A percentile compares a stretch with the other conserved stretches of the same genome.
Evolutionary conservation across 2,113 vertebrate genomes (phyloP).

Genomic region (Petrocephalus microphthalmus): DNA sequence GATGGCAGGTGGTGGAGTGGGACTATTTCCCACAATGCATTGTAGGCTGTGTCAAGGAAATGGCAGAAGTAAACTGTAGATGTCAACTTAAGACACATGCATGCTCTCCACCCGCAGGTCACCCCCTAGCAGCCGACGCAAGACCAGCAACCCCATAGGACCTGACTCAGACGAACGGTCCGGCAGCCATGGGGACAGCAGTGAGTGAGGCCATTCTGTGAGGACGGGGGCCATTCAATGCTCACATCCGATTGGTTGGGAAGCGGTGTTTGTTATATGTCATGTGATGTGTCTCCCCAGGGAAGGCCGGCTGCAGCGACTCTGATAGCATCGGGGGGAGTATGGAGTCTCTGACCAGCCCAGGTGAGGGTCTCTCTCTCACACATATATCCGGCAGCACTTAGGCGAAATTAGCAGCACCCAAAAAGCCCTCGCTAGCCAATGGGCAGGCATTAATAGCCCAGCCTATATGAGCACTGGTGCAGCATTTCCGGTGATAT

Average conservation of each 20-base stretch:
- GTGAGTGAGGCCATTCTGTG: slow-evolving; percentile 36
- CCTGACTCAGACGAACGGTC: slow-evolving; percentile 38
- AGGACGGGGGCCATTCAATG: background rate
- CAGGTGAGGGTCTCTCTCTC: slow-evolving; percentile 55
- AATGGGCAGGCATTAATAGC: background rate
- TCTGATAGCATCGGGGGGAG: slow-evolving; percentile 73
- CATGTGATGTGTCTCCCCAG: slow-evolving; percentile 34
- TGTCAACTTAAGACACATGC: background rate
- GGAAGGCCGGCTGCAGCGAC: slow-evolving; percentile 58
- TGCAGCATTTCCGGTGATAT: background rate
- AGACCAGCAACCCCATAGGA: slow-evolving; percentile 47
- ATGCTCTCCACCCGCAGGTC: slow-evolving; percentile 24
- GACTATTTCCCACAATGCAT: background rate
- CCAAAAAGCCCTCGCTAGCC: background rate
- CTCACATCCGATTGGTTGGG: background rate
- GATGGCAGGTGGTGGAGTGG: background rate
- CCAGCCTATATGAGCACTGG: background rate
- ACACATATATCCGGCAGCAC: background rate
- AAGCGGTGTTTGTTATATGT: background rate
- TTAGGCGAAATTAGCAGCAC: background rate
- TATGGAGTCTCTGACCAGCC: slow-evolving; percentile 75
- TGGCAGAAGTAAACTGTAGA: background rate
- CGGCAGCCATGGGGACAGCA: slow-evolving; percentile 40
- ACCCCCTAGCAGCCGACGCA: slow-evolving; percentile 34
- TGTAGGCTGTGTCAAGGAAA: background rate